A percentile compares a stretch with the other conserved stretches of the same genome.
These are phyloP conservation scores for Apamea anceps DNA, from an alignment of 2,888 invertebrate species.

Conservation along the genomic window DNA sequence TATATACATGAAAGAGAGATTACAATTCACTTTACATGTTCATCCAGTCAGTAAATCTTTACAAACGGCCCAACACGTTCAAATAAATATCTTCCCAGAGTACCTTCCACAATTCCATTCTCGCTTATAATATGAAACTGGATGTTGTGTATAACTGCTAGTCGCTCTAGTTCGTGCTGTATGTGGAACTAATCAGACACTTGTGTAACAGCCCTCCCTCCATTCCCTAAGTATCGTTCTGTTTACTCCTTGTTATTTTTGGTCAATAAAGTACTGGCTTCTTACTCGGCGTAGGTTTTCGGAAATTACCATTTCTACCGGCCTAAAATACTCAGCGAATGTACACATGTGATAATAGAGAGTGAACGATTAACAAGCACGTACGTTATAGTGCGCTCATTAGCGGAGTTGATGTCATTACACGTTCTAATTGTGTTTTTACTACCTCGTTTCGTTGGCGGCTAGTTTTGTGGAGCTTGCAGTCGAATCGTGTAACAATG, in stretches of 20 bases:
- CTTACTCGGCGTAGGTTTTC: conserved; percentile 30
- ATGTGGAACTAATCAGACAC: conserved; percentile 35
- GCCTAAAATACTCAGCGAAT: conserved; percentile 11
- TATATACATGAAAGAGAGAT: conserved; percentile 12
- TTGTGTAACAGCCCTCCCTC: conserved; percentile 29
- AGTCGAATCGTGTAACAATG: conserved; percentile 21
- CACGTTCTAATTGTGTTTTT: conserved; percentile 25
- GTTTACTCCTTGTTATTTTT: conserved; percentile 52
- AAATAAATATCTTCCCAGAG: conserved; percentile 35
- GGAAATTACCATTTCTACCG: conserved; percentile 8
- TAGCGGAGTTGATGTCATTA: conserved; percentile 35
- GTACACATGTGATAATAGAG: conserved; percentile 10
- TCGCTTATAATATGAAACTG: conserved; percentile 5
- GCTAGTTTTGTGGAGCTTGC: conserved; percentile 9
- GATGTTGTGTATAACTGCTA: not conserved
- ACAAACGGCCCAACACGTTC: not conserved
- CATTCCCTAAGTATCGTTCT: conserved; percentile 1
- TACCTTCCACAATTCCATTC: conserved; percentile 1
- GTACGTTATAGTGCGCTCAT: not conserved
- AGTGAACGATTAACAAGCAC: conserved; percentile 10
- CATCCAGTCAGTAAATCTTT: not conserved
- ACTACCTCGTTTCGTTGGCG: conserved; percentile 8
- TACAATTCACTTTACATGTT: conserved; percentile 10
- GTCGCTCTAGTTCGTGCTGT: conserved; percentile 27
- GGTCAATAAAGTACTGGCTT: conserved; percentile 19